Evolutionary conservation across 1,140 invertebrate genomes (phyloP).

Genomic region (Procambarus virginalis): DNA sequence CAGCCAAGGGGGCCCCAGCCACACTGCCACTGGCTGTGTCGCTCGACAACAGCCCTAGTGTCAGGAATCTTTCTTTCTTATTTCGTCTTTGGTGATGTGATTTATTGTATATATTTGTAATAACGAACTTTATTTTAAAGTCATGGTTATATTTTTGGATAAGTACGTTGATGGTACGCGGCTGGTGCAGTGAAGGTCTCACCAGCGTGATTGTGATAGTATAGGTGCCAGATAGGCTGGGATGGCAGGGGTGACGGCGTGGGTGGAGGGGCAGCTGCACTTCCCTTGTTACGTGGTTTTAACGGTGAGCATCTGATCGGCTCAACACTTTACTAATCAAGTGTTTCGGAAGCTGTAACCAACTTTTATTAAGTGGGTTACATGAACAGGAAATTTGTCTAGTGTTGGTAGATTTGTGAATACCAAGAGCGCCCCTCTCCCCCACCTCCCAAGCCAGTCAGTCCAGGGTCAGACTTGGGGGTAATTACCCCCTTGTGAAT

Average conservation of each 20-base stretch:
- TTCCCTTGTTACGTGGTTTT: not conserved
- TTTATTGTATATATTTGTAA: conserved; percentile 42
- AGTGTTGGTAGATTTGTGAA: not conserved
- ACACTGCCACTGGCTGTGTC: not conserved
- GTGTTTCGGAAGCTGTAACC: not conserved
- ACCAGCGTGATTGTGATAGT: conserved; percentile 3
- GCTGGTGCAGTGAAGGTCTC: not conserved
- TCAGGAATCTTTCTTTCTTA: conserved; percentile 19
- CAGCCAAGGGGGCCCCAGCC: not conserved
- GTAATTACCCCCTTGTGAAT: not conserved
- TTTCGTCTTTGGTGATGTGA: conserved; percentile 39
- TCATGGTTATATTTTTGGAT: conserved; percentile 40
- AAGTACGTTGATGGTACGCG: conserved; percentile 12
- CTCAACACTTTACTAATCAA: not conserved
- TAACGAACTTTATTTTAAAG: conserved; percentile 30
- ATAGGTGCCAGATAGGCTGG: not conserved
- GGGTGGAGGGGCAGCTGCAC: not conserved
- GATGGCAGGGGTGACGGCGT: not conserved
- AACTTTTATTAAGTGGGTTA: not conserved
- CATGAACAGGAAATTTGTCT: not conserved
- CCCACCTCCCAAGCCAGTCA: not conserved
- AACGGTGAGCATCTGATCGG: not conserved
- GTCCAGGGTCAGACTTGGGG: not conserved
- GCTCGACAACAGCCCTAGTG: conserved; percentile 7
- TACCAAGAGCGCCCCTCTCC: not conserved